Evolutionary conservation across 2,113 vertebrate genomes (phyloP), one percentile per base, ranked within the genome.

Genomic region (Misgurnus anguillicaudatus): DNA sequence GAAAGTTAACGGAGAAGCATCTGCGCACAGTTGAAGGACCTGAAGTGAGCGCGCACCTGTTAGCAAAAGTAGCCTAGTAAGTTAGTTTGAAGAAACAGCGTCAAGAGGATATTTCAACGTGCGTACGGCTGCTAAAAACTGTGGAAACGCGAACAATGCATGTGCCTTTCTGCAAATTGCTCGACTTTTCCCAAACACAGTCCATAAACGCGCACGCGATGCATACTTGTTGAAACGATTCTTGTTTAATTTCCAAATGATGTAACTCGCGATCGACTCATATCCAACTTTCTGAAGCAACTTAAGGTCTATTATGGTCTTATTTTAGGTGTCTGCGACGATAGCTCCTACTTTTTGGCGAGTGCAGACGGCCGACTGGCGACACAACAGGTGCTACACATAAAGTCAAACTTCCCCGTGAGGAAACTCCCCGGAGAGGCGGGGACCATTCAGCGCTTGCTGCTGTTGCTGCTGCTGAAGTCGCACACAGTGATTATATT

Each of bases 351-450:
- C 36, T 83, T 86, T 86, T 79, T 83, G 87, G 75, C 72, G 88
- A 85, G 81, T 61, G 45, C 5, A 68, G 82, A 84, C 87, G 85
- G 91, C 91, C 89, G 90, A 89, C 89, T 84, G 89, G 87, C 87
- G 16, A 86, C 86, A 89, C 92, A 91, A 94, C 95, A 96, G 95
- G 95, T 96, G 95, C 93, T 90, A 85, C 73, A 85, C 90, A 84
- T 90, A 89, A 91, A 89, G 85, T 85, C 78, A 78, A 90, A 86
- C 84, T 89, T 88, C 86, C 72, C 86, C 82, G 62, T 70, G 80
- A 88, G 88, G 90, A 86, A 91, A 93, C 89, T 91, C 91, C 90
- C 90, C 84, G 67, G 83, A 81, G 87, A 80, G 84, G 91, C 75
- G 77, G 83, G 91, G 90, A 92, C 90, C 70, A 63, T 91, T 89